phyloP scores from a whole-genome alignment of 2,797 vertebrate species.

The Sebastes flavidus region DNA sequence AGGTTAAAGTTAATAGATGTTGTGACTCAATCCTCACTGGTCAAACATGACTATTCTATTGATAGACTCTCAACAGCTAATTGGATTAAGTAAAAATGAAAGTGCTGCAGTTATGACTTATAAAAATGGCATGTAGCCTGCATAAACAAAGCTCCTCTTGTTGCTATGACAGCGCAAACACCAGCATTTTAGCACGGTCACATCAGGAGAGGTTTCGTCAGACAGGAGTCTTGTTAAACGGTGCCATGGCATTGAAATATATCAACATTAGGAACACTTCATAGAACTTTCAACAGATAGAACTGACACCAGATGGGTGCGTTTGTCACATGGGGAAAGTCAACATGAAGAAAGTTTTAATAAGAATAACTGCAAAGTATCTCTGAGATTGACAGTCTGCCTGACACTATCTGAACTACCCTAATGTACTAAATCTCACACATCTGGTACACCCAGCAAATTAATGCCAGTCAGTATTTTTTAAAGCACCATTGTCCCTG shows the following conservation, averaged over 20 bases:
- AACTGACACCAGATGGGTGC: constrained; percentile 15
- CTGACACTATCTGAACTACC: constrained; percentile 37
- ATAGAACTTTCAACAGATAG: neutral
- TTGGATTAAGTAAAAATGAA: neutral
- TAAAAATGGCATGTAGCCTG: neutral
- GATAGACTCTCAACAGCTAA: neutral
- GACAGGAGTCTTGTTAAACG: neutral
- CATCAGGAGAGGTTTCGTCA: neutral
- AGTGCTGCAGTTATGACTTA: neutral
- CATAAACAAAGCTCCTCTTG: neutral
- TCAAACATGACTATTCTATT: neutral
- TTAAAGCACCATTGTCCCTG: constrained; percentile 15
- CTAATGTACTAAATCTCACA: constrained; percentile 30
- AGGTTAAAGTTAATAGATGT: neutral
- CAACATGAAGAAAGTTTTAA: constrained; percentile 17
- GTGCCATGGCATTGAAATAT: neutral
- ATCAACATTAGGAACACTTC: neutral
- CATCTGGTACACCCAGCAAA: constrained; percentile 55
- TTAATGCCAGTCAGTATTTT: constrained; percentile 60
- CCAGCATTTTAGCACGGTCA: neutral
- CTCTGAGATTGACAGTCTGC: constrained; percentile 29
- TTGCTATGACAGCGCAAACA: neutral
- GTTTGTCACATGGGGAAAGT: constrained; percentile 24
- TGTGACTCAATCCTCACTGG: neutral
- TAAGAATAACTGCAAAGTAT: constrained; percentile 8